A percentile compares a stretch with the other conserved stretches of the same genome.
phyloP scores from a whole-genome alignment of 2,797 vertebrate species.

The Coluber constrictor region DNA sequence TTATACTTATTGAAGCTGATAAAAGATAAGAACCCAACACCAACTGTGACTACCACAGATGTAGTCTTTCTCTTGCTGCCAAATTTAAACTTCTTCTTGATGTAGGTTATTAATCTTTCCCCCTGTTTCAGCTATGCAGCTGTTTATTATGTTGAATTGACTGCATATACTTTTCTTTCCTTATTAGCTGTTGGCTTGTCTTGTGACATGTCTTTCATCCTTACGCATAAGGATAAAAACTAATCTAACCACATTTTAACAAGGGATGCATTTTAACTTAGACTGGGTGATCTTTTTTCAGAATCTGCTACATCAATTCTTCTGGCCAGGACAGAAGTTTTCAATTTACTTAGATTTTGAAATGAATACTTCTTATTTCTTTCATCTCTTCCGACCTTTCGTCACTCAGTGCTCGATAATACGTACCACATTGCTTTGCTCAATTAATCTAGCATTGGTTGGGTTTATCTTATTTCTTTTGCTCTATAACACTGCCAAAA shows the following conservation, averaged over 20 bases:
- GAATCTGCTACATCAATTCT: not conserved
- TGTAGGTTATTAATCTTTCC: not conserved
- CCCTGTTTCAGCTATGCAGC: not conserved
- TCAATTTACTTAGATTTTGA: not conserved
- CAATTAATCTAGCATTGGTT: not conserved
- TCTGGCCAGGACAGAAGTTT: not conserved
- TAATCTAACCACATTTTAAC: not conserved
- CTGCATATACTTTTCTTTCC: not conserved
- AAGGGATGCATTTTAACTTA: not conserved
- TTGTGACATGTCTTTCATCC: not conserved
- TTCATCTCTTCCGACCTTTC: fast-evolving
- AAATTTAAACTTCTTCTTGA: not conserved
- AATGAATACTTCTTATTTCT: not conserved
- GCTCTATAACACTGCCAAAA: not conserved
- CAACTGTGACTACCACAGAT: not conserved
- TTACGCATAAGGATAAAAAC: not conserved
- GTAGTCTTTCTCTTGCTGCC: not conserved
- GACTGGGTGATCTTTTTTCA: not conserved
- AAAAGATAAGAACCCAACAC: not conserved
- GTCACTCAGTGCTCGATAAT: not conserved
- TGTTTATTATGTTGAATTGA: not conserved
- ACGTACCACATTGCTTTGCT: not conserved
- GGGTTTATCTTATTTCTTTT: not conserved
- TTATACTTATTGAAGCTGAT: not conserved
- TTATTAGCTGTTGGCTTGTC: not conserved